Conservation (phyloP, 2,113 vertebrate species). For the Lophura nycthemera region DNA sequence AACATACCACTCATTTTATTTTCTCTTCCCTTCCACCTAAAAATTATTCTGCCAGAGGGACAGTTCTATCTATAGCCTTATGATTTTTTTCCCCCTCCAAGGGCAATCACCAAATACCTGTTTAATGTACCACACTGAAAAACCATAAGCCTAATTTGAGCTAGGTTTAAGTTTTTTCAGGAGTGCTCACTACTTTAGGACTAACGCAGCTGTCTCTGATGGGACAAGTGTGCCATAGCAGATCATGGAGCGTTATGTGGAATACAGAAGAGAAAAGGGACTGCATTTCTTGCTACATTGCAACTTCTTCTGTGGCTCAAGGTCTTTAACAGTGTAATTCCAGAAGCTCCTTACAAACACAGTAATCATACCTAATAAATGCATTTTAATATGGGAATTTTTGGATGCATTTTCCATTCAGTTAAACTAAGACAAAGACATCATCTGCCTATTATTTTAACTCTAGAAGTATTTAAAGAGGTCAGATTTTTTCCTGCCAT, state of each 20-base stretch:
- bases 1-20: neutral
- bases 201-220: neutral
- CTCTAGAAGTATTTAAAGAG: neutral
- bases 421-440: constrained; percentile 2
- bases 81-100: neutral
- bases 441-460: neutral
- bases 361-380: neutral
- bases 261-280: accelerated
- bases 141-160: neutral
- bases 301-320: neutral
- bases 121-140: neutral
- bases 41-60: neutral
- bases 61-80: neutral
- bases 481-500: neutral
- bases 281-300: accelerated
- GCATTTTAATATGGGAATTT: neutral
- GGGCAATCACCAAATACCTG: neutral
- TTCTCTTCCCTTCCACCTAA: neutral
- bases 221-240: accelerated
- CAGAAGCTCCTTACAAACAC: neutral
- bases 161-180: neutral
- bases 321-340: neutral
- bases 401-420: neutral
- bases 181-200: neutral
- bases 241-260: neutral